Conservation (phyloP, 2,888 invertebrate species). For the Cheilosia scutellata region DNA sequence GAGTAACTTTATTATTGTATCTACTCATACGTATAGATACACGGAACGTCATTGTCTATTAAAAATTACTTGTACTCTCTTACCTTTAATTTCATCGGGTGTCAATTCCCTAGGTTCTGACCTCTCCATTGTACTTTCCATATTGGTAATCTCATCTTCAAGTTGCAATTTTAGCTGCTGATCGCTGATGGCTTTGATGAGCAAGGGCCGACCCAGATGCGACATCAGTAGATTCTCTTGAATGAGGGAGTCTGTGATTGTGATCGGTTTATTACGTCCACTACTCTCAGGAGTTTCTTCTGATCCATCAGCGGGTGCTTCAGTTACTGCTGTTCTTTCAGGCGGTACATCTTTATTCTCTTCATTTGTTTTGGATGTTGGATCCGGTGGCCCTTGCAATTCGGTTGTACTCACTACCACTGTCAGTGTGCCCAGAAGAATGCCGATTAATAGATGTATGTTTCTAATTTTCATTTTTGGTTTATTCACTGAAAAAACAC, state of each 20-base stretch:
- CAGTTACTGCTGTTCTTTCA: conserved; percentile 14
- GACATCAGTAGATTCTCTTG: conserved; percentile 46
- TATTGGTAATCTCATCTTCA: conserved; percentile 45
- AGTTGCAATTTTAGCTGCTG: conserved; percentile 48
- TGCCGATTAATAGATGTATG: conserved; percentile 57
- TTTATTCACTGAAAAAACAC: conserved; percentile 32
- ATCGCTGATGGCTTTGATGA: conserved; percentile 54
- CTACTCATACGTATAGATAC: too few relatives aligned
- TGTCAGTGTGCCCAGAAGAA: conserved; percentile 52
- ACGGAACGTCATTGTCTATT: not conserved
- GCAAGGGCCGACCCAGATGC: conserved; percentile 47
- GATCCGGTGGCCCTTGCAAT: conserved; percentile 67
- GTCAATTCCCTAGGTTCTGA: conserved; percentile 81
- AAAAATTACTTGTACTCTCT: not conserved
- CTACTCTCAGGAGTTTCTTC: conserved; percentile 20
- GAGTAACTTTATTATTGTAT: too few relatives aligned
- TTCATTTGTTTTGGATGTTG: conserved; percentile 20
- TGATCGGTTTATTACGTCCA: conserved; percentile 30
- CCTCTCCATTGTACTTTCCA: conserved; percentile 36
- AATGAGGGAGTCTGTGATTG: conserved; percentile 30
- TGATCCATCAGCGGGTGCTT: not conserved
- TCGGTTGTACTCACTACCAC: conserved; percentile 40
- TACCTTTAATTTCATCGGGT: conserved; percentile 87
- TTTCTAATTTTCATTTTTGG: conserved; percentile 69
- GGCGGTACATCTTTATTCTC: conserved; percentile 38